Conservation (phyloP, 1,140 invertebrate genomes). For the Microvelia longipes region DNA sequence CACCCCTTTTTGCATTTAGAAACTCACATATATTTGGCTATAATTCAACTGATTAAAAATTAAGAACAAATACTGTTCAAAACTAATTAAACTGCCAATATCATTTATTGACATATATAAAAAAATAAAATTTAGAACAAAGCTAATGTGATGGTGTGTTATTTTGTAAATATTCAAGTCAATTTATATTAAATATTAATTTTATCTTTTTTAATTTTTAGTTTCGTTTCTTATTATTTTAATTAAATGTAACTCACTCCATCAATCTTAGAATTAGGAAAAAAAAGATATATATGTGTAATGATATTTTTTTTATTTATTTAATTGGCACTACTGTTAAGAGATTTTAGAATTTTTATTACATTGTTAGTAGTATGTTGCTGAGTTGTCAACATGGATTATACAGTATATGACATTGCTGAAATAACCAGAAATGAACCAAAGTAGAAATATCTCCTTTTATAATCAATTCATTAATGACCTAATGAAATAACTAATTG, state of each 20-base stretch:
- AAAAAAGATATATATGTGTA: too few relatives aligned
- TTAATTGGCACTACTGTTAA: too few relatives aligned
- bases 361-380: too few relatives aligned
- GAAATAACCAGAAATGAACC: neutral
- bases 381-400: too few relatives aligned
- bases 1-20: neutral
- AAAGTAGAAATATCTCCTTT: too few relatives aligned
- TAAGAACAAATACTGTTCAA: neutral
- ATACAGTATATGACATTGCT: neutral
- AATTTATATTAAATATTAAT: neutral
- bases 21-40: neutral
- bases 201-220: neutral
- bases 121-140: neutral
- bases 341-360: too few relatives aligned
- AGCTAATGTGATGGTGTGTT: neutral
- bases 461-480: too few relatives aligned
- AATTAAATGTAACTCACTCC: neutral
- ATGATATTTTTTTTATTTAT: neutral
- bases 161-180: neutral
- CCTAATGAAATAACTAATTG: too few relatives aligned
- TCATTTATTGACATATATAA: neutral
- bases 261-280: too few relatives aligned
- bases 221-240: neutral
- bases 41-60: neutral
- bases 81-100: neutral